Base-by-base conservation (phyloP, 92 coral and sea anemone genomes). In the Montipora capitata region DNA sequence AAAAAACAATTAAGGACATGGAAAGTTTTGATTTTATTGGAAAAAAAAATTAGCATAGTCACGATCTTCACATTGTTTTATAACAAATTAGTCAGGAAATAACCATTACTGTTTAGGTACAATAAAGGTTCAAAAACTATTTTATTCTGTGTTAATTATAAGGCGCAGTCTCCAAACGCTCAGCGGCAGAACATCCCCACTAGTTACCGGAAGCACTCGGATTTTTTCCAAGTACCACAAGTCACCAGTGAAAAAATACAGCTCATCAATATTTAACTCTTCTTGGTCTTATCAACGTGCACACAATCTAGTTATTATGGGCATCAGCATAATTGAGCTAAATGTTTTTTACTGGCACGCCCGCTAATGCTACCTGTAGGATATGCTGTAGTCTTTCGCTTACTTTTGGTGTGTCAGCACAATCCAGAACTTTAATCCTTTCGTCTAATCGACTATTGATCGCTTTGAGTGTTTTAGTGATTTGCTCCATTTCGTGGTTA, bases 391-490 rank as follows among this genome's bases (percentile, higher is more conserved):
- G 27, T 59, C 64, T 83, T 7, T 35, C 65, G 16, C 68, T 80
- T 18, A 72, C 72, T 44, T 45, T 83, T 8, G 75, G 85, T 16
- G 90, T 68, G 4, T 72, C 91, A 15, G 27, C 49, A 69, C 83
- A 48, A 51, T 78, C 79, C 18, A 90, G 72, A 44, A 52, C 3
- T 57, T 80, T 78, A 3, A 90, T 69, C 68, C 92, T 69, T 78
- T 87, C 87, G 59, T 91, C 94, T 54, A 87, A 63, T 15, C 88
- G 87, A 17, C 20, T 42, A 78, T 91, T 87, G 9, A 91, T 91
- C 14, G 79, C 91, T 45, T 76, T 74, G 40, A 91, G 72, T 41
- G 75, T 54, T 61, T 77, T 81, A 48, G 74, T 91, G 40, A 91
- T 91, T 42, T 75, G 74, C 10, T 91, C 88, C 88, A 91, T 82